These are phyloP conservation scores for Microhierax caerulescens DNA, from an alignment of 2,797 vertebrate species.

Conservation along the genomic window DNA sequence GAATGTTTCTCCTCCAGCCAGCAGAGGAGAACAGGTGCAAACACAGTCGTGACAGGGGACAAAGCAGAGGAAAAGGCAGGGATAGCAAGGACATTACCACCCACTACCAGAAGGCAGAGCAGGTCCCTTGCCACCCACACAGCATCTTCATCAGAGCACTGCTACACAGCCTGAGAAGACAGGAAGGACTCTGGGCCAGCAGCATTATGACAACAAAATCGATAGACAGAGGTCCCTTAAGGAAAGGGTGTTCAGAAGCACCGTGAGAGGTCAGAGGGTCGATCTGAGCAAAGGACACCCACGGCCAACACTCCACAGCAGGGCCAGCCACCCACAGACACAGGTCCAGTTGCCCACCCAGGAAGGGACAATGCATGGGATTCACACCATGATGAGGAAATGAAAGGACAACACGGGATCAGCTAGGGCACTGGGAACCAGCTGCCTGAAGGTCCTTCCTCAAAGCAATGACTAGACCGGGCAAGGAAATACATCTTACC, in stretches of 20 bases:
- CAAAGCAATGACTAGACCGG: neutral
- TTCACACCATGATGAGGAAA: neutral
- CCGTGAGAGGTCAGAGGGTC: neutral
- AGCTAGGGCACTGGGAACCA: neutral
- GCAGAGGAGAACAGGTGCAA: neutral
- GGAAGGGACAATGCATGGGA: neutral
- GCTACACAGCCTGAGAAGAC: neutral
- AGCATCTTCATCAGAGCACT: neutral
- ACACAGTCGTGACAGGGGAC: neutral
- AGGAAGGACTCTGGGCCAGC: neutral
- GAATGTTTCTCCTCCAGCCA: neutral
- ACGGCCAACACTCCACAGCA: neutral
- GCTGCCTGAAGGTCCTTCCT: neutral
- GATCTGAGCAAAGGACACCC: neutral
- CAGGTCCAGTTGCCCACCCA: neutral
- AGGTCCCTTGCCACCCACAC: neutral
- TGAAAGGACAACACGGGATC: neutral
- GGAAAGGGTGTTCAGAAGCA: neutral
- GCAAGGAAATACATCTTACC: slow-evolving; percentile 69
- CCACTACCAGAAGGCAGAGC: neutral
- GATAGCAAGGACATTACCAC: neutral
- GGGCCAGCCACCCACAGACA: neutral
- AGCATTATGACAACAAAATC: neutral
- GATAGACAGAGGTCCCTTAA: neutral
- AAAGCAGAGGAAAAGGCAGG: neutral